Evolutionary conservation across 2,797 vertebrate genomes (phyloP), one percentile per base, ranked within the genome.

Genomic region (Ctenochaetus hawaiiensis): DNA sequence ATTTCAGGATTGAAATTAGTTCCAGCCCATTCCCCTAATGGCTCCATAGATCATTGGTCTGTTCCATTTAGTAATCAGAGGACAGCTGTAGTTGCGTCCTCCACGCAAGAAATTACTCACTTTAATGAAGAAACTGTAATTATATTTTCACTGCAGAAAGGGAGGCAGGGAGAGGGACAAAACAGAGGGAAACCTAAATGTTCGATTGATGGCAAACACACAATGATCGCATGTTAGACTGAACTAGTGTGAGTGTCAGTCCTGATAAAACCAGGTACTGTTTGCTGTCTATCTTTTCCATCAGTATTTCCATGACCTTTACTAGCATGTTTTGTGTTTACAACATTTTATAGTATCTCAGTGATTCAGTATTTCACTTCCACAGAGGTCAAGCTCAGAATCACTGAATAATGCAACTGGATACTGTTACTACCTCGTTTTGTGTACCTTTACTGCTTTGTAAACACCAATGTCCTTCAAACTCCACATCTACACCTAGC

Each of bases 31-130:
- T 93, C 89, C 87, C 91, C 90, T 94, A 94, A 95, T 95, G 91
- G 93, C 93, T 93, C 91, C 91, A 93, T 94, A 93, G 94, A 95
- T 95, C 93, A 94, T 93, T 84, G 89, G 90, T 90, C 68, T 72
- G 83, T 92, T 95, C 94, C 91, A 94, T 94, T 95, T 94, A 89
- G 91, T 94, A 93, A 94, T 94, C 93, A 93, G 91, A 90, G 91
- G 92, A 94, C 91, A 92, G 91, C 92, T 92, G 91, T 92, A 90
- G 89, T 86, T 54, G 76, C 63, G 74, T 91, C 91, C 83, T 85
- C 87, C 72, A 83, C 84, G 67, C 84, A 86, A 93, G 84, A 91
- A 92, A 92, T 92, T 76, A 93, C 89, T 94, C 83, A 90, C 91
- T 92, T 91, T 94, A 93, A 94, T 93, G 93, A 94, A 93, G 86